A percentile compares a stretch with the other conserved stretches of the same genome.
phyloP scores from a whole-genome alignment of 2,888 invertebrate genomes.

The Margaritifera margaritifera region DNA sequence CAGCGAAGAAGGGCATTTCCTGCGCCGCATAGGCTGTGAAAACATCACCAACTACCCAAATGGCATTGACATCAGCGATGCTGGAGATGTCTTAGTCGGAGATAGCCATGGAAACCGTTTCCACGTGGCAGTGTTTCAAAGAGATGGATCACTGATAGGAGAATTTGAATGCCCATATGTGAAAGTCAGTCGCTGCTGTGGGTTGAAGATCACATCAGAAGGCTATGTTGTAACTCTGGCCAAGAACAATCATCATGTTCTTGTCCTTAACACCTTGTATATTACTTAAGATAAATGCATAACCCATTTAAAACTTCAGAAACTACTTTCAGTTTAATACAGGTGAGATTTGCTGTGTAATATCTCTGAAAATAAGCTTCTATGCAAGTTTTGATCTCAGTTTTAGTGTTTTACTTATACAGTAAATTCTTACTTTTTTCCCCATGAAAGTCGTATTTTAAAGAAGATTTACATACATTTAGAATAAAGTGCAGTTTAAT shows the following conservation, averaged over 20 bases:
- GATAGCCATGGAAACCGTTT: slow-evolving; percentile 98
- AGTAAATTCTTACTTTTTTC: no score
- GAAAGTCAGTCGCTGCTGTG: slow-evolving; percentile 98
- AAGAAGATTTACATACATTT: no score
- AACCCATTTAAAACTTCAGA: no score
- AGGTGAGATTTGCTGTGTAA: no score
- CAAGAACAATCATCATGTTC: slow-evolving; percentile 98
- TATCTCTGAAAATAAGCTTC: no score
- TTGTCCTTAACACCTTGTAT: slow-evolving; percentile 81
- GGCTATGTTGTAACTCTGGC: slow-evolving; percentile 92
- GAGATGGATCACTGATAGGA: slow-evolving; percentile 80
- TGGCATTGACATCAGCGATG: slow-evolving; percentile 97
- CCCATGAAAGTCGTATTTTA: no score
- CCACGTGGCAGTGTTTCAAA: slow-evolving; percentile 95
- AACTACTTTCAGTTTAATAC: no score
- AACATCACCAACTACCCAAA: slow-evolving; percentile 97
- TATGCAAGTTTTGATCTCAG: no score
- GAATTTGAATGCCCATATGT: slow-evolving; percentile 98
- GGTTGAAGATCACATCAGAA: slow-evolving; percentile 96
- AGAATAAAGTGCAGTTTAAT: background rate
- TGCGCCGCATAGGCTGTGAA: slow-evolving; percentile 95
- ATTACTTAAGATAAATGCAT: slow-evolving; percentile 48
- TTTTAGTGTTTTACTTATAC: no score
- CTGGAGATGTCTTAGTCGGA: slow-evolving; percentile 95
- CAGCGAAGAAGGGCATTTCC: slow-evolving; percentile 90